phyloP scores from a whole-genome alignment of 1,140 invertebrate species.

The Armadillidium nasatum region DNA sequence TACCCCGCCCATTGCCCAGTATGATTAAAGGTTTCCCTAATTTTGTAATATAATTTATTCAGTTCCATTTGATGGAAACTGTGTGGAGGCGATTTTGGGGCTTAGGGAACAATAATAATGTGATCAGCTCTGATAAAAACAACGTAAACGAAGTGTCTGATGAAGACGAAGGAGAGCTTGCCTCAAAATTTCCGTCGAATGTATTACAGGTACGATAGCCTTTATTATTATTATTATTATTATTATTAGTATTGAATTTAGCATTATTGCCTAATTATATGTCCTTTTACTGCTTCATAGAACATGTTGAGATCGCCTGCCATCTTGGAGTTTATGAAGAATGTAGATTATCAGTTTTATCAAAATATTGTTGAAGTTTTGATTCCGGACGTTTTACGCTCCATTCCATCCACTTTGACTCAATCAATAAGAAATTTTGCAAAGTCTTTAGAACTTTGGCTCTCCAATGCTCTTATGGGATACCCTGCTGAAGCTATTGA shows the following conservation, averaged over 20 bases:
- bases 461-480: constrained; percentile 78
- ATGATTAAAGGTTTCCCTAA: no score
- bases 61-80: constrained; percentile 81
- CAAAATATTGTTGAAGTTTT: constrained; percentile 93
- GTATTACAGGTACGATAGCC: constrained; percentile 3
- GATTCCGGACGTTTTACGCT: constrained; percentile 90
- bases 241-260: no score
- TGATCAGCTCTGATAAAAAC: not conserved
- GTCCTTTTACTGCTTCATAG: constrained; percentile 23
- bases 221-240: not conserved
- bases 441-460: constrained; percentile 81
- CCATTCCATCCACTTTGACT: constrained; percentile 86
- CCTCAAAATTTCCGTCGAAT: not conserved
- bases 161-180: constrained; percentile 21
- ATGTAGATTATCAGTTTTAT: constrained; percentile 89
- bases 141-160: not conserved
- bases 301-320: constrained; percentile 47
- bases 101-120: constrained; percentile 60
- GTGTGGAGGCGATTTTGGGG: constrained; percentile 91
- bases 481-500: constrained; percentile 77
- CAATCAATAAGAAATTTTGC: constrained; percentile 91
- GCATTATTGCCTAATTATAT: not conserved
- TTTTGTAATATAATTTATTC: constrained; percentile 51
- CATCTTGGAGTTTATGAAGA: constrained; percentile 66
- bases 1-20: no score